A percentile compares a stretch with the other conserved stretches of the same genome.
Conservation (phyloP, 2,797 vertebrate genomes). For the Neolamprologus multifasciatus region DNA sequence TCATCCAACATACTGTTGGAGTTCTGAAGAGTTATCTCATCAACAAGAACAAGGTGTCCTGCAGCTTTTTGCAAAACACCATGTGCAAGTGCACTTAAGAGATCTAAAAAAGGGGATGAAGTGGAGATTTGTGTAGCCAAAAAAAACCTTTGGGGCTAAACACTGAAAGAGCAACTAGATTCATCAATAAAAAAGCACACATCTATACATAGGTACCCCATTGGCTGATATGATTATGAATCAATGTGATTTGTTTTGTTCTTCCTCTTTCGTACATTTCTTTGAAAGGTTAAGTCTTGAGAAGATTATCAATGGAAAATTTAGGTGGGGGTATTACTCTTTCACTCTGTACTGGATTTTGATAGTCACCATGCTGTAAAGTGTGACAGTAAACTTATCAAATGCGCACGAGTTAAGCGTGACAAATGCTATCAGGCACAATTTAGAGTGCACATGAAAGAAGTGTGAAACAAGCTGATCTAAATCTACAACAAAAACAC, state of each 20-base stretch:
- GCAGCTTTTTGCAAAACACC: background rate
- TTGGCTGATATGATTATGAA: background rate
- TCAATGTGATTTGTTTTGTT: background rate
- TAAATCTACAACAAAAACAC: background rate
- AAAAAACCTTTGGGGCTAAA: fast-evolving
- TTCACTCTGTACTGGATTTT: background rate
- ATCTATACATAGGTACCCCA: background rate
- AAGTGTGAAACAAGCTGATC: background rate
- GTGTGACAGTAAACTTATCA: background rate
- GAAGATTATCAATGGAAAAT: background rate
- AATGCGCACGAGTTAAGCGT: background rate
- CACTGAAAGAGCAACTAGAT: background rate
- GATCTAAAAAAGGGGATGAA: background rate
- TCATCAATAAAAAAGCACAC: background rate
- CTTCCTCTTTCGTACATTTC: background rate
- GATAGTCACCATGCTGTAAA: background rate
- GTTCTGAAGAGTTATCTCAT: background rate
- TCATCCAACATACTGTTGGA: background rate
- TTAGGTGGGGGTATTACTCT: background rate
- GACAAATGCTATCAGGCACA: background rate
- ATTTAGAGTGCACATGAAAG: background rate
- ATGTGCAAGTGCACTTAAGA: background rate
- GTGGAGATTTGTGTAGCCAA: background rate
- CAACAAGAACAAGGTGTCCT: background rate
- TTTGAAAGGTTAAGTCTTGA: background rate